Conservation (phyloP, 2,113 vertebrate genomes). For the Lynx canadensis region DNA sequence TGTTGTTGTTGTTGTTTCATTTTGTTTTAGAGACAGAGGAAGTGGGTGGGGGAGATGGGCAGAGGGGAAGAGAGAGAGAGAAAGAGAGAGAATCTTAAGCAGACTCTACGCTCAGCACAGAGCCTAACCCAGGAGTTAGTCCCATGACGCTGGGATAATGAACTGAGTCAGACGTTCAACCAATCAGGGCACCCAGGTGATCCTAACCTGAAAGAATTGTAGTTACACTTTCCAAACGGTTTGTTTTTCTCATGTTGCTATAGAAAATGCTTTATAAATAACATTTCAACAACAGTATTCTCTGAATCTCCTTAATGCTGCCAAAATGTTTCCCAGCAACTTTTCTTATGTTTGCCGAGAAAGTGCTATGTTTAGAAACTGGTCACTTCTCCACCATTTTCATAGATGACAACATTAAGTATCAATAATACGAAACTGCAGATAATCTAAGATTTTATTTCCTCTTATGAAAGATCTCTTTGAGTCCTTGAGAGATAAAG, state of each 20-base stretch:
- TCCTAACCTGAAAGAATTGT: not conserved
- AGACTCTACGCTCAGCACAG: too few species aligned
- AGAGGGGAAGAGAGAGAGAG: too few species aligned
- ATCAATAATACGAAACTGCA: not conserved
- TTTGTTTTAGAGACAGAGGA: too few species aligned
- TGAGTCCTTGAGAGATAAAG: not conserved
- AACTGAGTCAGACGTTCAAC: too few species aligned
- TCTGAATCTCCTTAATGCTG: constrained; percentile 36
- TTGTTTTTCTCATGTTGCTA: constrained; percentile 32
- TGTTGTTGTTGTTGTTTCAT: too few species aligned
- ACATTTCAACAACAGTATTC: constrained; percentile 14
- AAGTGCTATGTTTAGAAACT: not conserved
- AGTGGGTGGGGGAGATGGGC: too few species aligned
- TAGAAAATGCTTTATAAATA: constrained; percentile 56
- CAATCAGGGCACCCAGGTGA: too few species aligned
- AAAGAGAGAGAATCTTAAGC: too few species aligned
- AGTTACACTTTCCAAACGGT: constrained; percentile 15
- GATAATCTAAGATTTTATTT: not conserved
- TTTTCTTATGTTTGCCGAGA: not conserved
- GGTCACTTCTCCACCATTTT: constrained; percentile 16
- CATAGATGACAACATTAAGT: not conserved
- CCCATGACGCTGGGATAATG: too few species aligned
- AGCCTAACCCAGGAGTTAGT: too few species aligned
- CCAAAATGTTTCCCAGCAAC: not conserved
- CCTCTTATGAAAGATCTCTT: not conserved